Conservation (phyloP, 2,888 invertebrate species). For the Troides oblongomaculatus region DNA sequence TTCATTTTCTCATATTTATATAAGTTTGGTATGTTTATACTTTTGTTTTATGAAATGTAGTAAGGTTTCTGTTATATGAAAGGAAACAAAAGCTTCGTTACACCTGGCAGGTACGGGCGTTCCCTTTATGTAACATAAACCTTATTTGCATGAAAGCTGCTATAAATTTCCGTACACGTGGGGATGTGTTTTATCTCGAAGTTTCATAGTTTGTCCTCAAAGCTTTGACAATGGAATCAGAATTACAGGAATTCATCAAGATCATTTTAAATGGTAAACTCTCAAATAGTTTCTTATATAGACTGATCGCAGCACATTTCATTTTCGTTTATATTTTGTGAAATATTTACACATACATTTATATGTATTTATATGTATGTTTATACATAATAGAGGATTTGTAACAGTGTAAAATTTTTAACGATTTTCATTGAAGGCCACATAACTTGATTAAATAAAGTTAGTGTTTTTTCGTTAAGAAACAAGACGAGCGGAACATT, state of each 20-base stretch:
- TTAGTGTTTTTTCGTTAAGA: too few species aligned
- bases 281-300: background rate
- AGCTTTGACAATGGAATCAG: constrained; percentile 12
- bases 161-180: constrained; percentile 5
- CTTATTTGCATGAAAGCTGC: constrained; percentile 19
- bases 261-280: background rate
- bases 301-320: too few species aligned
- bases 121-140: constrained; percentile 8
- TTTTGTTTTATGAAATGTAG: constrained; percentile 38
- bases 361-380: too few species aligned
- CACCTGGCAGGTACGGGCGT: constrained; percentile 2
- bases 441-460: too few species aligned
- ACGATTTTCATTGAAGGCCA: too few species aligned
- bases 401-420: too few species aligned
- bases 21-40: constrained; percentile 12
- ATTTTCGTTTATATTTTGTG: too few species aligned
- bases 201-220: constrained; percentile 12
- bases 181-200: constrained; percentile 14
- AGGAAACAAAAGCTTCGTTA: constrained; percentile 1
- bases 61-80: constrained; percentile 24
- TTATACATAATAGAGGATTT: too few species aligned
- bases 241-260: background rate
- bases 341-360: too few species aligned
- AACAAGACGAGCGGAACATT: too few species aligned
- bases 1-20: background rate